Conservation (phyloP, 2,888 invertebrate genomes). For the Aphodius granarius region DNA sequence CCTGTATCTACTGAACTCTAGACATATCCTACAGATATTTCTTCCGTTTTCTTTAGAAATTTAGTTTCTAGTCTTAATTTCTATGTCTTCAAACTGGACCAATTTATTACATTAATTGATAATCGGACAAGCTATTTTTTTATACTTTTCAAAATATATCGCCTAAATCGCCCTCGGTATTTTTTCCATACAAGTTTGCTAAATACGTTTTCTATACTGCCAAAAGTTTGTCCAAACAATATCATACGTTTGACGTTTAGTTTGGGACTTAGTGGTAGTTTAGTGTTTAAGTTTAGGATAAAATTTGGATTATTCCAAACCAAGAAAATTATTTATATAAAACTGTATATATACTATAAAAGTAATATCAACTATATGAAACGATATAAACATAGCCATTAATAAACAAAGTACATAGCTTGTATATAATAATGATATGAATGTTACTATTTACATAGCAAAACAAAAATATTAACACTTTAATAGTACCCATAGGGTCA, state of each 20-base stretch:
- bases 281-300: constrained; percentile 6
- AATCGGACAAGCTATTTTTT: not conserved
- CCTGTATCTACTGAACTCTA: not conserved
- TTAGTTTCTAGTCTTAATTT: constrained; percentile 25
- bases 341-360: constrained; percentile 32
- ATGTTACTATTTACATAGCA: constrained; percentile 6
- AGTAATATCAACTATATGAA: constrained; percentile 40
- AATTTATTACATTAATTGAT: constrained; percentile 19
- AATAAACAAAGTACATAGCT: constrained; percentile 20
- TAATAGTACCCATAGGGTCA: not conserved
- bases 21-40: not conserved
- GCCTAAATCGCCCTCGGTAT: not conserved
- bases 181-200: not conserved
- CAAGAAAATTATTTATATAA: constrained; percentile 30
- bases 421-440: constrained; percentile 21
- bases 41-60: constrained; percentile 1
- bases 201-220: not conserved
- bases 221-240: constrained; percentile 15
- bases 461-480: not conserved
- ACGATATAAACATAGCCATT: constrained; percentile 41
- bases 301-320: constrained; percentile 17
- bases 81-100: constrained; percentile 24
- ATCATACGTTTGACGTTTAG: not conserved
- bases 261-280: not conserved
- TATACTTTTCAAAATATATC: not conserved